Evolutionary conservation across 1,140 invertebrate species (phyloP), one percentile per base, ranked within the genome.

Genomic region (Hermetia illucens): DNA sequence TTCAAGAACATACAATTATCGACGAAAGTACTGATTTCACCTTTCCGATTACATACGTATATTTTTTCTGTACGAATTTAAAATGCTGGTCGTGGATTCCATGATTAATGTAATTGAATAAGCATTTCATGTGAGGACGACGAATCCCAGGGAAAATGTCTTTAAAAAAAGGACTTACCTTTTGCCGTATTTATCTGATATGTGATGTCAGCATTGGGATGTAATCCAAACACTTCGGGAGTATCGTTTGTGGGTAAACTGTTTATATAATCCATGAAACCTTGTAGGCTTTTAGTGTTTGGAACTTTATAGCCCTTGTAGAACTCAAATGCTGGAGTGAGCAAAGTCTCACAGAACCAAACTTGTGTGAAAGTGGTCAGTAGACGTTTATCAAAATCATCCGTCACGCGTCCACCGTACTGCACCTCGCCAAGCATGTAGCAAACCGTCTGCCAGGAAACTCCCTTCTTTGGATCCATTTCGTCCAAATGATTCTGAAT

Each of bases 341-440:
- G 60, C 3, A 92, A 62, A 17, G 81, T 71, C 50, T 92, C 87
- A 55, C 82, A 88, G 59, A 93, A 92, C 86, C 87, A 93, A 0
- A 82, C 80, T 40, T 84, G 76, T 0, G 82, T 85, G 47, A 93
- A 93, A 1, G 90, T 93, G 15, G 82, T 88, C 4, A 95, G 61
- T 9, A 95, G 64, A 38, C 89, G 69, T 61, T 93, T 93, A 58
- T 94, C 91, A 61, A 89, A 94, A 54, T 96, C 91, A 53, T 96
- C 92, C 1, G 92, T 96, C 0, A 96, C 91, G 49, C 92, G 65
- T 2, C 93, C 93, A 12, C 93, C 93, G 58, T 96, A 97, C 58
- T 94, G 88, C 10, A 95, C 91, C 64, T 97, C 91, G 19, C 91
- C 91, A 27, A 96, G 76, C 91, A 98, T 97, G 49, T 96, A 98